Percentiles rank a stretch among this genome's conserved stretches.
Evolutionary conservation across 2,113 vertebrate species (phyloP).

Genomic region (Tauraco erythrolophus): DNA sequence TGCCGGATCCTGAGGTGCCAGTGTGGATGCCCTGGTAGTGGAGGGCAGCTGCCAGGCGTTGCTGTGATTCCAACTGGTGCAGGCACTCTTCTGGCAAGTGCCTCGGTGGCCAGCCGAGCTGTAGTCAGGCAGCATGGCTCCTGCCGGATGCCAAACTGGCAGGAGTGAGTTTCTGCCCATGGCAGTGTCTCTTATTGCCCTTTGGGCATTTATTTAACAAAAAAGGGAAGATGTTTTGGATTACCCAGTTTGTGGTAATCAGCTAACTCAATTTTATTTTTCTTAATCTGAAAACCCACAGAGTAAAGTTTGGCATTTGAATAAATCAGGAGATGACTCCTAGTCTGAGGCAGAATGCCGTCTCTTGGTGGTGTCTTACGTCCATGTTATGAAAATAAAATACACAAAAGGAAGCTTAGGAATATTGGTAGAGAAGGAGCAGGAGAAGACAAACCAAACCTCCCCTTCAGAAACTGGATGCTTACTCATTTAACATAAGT

Average conservation of each 20-base stretch:
- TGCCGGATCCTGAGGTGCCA: rapidly evolving
- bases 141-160: rapidly evolving
- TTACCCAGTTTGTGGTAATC: background rate
- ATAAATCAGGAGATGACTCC: background rate
- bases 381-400: background rate
- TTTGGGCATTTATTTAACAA: background rate
- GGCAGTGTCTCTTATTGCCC: background rate
- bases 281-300: background rate
- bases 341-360: background rate
- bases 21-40: background rate
- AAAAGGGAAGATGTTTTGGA: background rate
- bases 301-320: background rate
- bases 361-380: background rate
- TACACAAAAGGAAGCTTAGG: background rate
- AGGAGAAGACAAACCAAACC: background rate
- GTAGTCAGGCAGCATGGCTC: background rate
- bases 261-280: background rate
- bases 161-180: background rate
- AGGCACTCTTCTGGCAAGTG: rapidly evolving
- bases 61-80: background rate
- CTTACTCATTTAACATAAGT: background rate
- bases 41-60: background rate
- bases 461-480: background rate
- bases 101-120: rapidly evolving
- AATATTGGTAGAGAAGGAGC: background rate